These are phyloP conservation scores for Drosophila tropicalis DNA, from an alignment of 1,140 invertebrate species.

Conservation along the genomic window DNA sequence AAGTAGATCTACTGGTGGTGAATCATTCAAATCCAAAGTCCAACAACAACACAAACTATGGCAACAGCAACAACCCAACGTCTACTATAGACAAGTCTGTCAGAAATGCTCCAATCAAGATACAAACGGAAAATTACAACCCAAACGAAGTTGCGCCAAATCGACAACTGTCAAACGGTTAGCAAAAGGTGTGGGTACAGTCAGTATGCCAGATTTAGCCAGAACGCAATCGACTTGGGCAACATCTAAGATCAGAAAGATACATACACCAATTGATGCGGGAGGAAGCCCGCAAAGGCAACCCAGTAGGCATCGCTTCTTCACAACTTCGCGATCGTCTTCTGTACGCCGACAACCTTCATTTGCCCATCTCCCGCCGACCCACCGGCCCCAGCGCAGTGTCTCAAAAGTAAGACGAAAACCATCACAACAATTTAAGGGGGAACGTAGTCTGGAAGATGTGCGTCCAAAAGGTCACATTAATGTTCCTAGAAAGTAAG, in stretches of 20 bases:
- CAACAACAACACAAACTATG: slow-evolving; percentile 45
- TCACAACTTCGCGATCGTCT: background rate
- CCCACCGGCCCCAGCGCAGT: background rate
- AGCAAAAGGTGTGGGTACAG: slow-evolving; percentile 7
- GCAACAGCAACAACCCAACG: slow-evolving; percentile 43
- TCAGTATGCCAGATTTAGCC: slow-evolving; percentile 55
- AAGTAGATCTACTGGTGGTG: background rate
- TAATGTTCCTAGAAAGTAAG: background rate
- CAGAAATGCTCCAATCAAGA: slow-evolving; percentile 1
- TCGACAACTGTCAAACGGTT: background rate
- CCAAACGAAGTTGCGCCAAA: background rate
- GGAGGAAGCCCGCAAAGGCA: background rate
- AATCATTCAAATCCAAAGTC: background rate
- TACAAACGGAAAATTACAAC: background rate
- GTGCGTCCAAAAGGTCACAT: slow-evolving; percentile 1
- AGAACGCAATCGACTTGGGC: background rate
- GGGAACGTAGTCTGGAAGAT: background rate
- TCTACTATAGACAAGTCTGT: slow-evolving; percentile 20
- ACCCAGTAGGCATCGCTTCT: background rate
- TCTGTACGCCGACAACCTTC: background rate
- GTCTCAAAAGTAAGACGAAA: slow-evolving; percentile 1
- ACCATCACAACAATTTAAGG: background rate
- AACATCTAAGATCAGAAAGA: background rate
- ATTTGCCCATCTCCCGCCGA: background rate
- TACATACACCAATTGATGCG: background rate